phyloP scores from a whole-genome alignment of 2,888 invertebrate species.

The Dryococelus australis region DNA sequence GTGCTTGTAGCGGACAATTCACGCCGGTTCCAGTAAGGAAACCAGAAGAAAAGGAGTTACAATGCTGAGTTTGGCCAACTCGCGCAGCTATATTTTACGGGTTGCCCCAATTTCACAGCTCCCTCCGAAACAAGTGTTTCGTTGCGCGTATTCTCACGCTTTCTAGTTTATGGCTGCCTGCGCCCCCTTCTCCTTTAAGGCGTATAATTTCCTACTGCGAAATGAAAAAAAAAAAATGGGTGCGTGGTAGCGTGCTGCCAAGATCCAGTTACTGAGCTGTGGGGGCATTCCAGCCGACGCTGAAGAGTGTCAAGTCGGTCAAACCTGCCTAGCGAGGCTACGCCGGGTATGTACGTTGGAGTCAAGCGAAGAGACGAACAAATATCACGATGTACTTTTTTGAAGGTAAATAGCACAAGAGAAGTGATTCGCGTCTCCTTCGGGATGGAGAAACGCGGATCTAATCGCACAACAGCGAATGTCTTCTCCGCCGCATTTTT shows the following conservation, averaged over 20 bases:
- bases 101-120: not conserved
- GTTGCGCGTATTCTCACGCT: not conserved
- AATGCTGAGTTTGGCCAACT: constrained; percentile 7
- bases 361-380: too few species aligned
- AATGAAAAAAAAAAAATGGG: not conserved
- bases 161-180: not conserved
- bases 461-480: too few species aligned
- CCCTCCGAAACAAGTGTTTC: not conserved
- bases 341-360: too few species aligned
- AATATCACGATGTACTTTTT: too few species aligned
- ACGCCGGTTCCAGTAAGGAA: not conserved
- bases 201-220: not conserved
- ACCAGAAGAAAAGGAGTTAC: not conserved
- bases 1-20: not conserved
- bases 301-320: too few species aligned
- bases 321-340: too few species aligned
- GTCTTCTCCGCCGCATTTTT: too few species aligned
- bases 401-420: too few species aligned
- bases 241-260: not conserved
- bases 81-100: not conserved
- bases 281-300: not conserved
- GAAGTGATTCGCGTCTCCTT: too few species aligned
- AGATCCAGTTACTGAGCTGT: not conserved
- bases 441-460: too few species aligned
- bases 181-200: not conserved